Base-by-base conservation (phyloP, 37 sponge, comb jelly and placozoan species). In the Crambe crambe region DNA sequence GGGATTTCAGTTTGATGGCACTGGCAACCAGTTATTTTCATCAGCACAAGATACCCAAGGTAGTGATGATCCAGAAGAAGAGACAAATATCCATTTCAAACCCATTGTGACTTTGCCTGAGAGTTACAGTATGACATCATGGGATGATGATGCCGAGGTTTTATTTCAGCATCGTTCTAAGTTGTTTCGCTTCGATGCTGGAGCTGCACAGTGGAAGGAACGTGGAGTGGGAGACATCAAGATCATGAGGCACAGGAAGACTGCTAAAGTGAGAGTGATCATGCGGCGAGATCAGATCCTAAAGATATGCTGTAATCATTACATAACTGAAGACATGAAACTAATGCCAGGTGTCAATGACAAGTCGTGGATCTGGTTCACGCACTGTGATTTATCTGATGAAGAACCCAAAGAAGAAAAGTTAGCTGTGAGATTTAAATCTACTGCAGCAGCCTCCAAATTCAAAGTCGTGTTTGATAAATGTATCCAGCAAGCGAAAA, bases 271-370 rank as follows among this genome's bases (percentile, higher is more conserved):
- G 1, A 56, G 96, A 42, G 8, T 98, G 30, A 26, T 98, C 17
- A 98, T 98, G 98, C 75, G 98, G 15, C 58, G 98, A 51, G 98
- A 98, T 31, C 93, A 92, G 68, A 85, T 93, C 37, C 78, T 93
- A 57, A 98, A 98, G 74, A 72, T 98, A 40, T 98, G 98, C 73
- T 93, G 94, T 64, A 98, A 98, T 73, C 98, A 98, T 73, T 80
- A 76, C 68, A 75, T 98, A 32, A 86, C 89, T 31, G 61, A 58
- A 27, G 90, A 86, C 22, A 98, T 93, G 92, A 63, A 56, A 34
- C 70, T 98, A 17, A 64, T 62, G n/a, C 84, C 77, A 25, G 31
- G 43, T 1, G 85, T 72, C 47, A 87, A 57, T 73, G 91, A 91
- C 47, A 86, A 81, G 67, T 61, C 89, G 21, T 89, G 79, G 92